These are phyloP conservation scores for Aspidiotus rigidus DNA, from an alignment of 2,888 invertebrate genomes.

Conservation along the genomic window DNA sequence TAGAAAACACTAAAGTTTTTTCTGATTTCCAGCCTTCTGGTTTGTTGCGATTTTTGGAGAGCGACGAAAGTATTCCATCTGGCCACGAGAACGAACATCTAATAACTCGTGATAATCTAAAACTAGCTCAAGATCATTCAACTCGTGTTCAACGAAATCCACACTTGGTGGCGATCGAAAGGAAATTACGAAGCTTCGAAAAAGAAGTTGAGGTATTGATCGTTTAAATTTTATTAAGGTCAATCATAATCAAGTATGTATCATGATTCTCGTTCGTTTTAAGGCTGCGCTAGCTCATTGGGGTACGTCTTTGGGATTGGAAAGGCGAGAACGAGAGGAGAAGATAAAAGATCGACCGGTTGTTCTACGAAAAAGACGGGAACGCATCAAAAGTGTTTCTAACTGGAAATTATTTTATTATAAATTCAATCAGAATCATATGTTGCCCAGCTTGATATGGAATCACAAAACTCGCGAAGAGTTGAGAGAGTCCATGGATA, in stretches of 20 bases:
- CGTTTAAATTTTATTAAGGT: not conserved
- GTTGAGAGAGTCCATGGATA: constrained; percentile 79
- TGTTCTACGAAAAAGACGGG: constrained; percentile 78
- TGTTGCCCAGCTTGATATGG: constrained; percentile 95
- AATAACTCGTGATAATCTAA: constrained; percentile 84
- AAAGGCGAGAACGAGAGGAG: constrained; percentile 48
- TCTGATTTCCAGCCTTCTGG: constrained; percentile 68
- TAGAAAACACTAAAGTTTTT: too few species aligned
- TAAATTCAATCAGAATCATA: constrained; percentile 88
- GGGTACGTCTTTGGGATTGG: constrained; percentile 56
- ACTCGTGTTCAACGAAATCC: constrained; percentile 57
- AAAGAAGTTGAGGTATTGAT: constrained; percentile 63
- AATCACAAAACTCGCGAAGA: constrained; percentile 98
- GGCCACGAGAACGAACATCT: constrained; percentile 53
- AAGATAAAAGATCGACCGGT: constrained; percentile 68
- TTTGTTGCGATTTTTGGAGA: constrained; percentile 78
- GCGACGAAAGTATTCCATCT: constrained; percentile 71
- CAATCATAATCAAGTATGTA: not conserved
- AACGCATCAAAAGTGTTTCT: constrained; percentile 70
- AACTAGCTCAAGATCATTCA: constrained; percentile 76
- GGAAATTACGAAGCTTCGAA: constrained; percentile 66
- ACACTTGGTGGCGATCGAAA: constrained; percentile 62
- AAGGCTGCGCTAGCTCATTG: constrained; percentile 60
- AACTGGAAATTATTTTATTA: constrained; percentile 94
- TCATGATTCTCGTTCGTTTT: not conserved